Base-by-base conservation (phyloP, 2,888 invertebrate species). In the Actias luna region DNA sequence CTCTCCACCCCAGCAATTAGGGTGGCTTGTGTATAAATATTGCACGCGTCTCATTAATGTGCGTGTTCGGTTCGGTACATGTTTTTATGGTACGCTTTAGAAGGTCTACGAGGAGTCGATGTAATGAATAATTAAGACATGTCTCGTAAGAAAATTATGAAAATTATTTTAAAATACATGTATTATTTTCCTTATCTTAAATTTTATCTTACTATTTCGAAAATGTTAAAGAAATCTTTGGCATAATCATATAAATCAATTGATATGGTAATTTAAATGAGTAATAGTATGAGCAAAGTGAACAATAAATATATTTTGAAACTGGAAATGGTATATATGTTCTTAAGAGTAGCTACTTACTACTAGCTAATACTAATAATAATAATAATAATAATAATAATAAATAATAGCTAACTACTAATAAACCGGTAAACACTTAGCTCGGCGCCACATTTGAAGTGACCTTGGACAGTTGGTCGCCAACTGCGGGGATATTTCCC, bases 1-100 rank as follows among this genome's bases (percentile, higher is more conserved):
- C 92, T 92, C 92, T 91, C 92, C 92, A 89, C 93, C 93, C 93
- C 85, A 89, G 88, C 93, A 92, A 93, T 93, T 93, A 93, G 92
- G 92, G 90, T 87, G 82, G 86, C 85, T 88, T 87, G 89, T 89
- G 90, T 91, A 93, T 93, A 92, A 92, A 93, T 92, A 93, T 92
- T 93, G 91, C 89, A 93, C 87, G 86, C 88, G 80, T 79, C 89
- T 89, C 91, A 90, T 92, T 92, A 92, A 91, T 86, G 91, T 89
- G 89, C 88, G 87, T 89, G 90, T 90, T 89, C 88, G 88, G 85
- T 89, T 88, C 86, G 85, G 83, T 87, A 86, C 83, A 86, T 83
- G 88, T 91, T 92, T 93, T 92, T 91, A 92, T 82, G 84, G 83
- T 76, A 73, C 73, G 79, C 80, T 87, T 65, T 69, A 74, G 81